Evolutionary conservation across 64 coral and sea anemone species (phyloP), one percentile per base, ranked within the genome.

Genomic region (Montipora sp.): DNA sequence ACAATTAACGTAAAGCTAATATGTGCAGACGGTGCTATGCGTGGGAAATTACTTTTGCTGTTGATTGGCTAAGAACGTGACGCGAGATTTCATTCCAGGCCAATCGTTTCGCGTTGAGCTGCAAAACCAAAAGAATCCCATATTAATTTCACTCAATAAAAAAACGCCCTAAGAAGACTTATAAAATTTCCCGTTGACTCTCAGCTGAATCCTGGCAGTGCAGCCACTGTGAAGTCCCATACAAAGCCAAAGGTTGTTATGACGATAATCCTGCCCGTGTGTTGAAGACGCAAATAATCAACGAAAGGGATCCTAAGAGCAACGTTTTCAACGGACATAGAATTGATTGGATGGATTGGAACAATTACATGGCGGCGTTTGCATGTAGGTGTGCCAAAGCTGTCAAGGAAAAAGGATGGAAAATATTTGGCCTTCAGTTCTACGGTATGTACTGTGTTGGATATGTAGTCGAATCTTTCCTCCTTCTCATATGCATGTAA

Each of bases 281-380:
- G 13, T 55, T 96, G 5, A 89, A 83, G 1, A 23, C 3, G 49
- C 91, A 96, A 68, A 89, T 96, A 1, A 21, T 96, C 16, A 96
- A 96, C 58, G 95, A 96, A 46, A 89, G 95, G 7, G 95, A 96
- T 50, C 21, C 46, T 13, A 63, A 1, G 1, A 96, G 92, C 43
- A 68, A 96, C 6, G 93, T 94, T 13, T 83, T 83, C 43, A 88
- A 12, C 15, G 92, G 83, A 3, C 58, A 14, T 0, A 15, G 71
- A 44, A 96, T 96, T 65, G 88, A 96, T 1, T 96, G 95, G 95
- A 81, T 24, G 11, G 20, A 91, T 19, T 96, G 95, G 95, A 78
- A 96, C 65, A 83, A 65, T n/a, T 96, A 96, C 66, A 94, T 94
- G 8, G 70, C 73, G 2, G 87, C 18, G 0, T 96, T 96, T 90